Conservation (phyloP, 2,113 vertebrate genomes). For the Sander lucioperca region DNA sequence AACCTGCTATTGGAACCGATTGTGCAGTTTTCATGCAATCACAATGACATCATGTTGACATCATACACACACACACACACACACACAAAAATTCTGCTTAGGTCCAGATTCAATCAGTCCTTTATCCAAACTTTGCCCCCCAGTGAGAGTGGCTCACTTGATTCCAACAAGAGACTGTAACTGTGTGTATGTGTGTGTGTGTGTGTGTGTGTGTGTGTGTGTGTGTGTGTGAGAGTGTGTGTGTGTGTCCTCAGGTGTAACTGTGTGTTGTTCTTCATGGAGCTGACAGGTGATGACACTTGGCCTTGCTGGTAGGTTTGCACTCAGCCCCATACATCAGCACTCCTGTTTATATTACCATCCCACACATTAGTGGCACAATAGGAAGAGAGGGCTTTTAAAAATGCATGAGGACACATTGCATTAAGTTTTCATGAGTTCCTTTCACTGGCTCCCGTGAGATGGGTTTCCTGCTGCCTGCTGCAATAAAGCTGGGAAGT, state of each 20-base stretch:
- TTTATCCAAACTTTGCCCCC: not conserved
- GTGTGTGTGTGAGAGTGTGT: not conserved
- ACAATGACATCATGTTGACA: too few species aligned
- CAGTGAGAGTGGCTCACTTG: constrained; percentile 2
- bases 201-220: not conserved
- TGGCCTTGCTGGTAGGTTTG: constrained; percentile 30
- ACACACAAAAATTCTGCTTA: constrained; percentile 28
- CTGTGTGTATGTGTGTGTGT: not conserved
- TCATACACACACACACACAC: too few species aligned
- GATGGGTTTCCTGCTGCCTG: constrained; percentile 49
- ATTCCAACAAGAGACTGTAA: constrained; percentile 17
- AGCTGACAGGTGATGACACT: constrained; percentile 42
- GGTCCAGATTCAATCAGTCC: constrained; percentile 12
- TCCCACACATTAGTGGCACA: constrained; percentile 55
- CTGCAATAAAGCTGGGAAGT: constrained; percentile 42
- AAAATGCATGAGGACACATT: constrained; percentile 74
- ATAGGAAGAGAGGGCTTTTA: constrained; percentile 53
- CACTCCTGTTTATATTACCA: constrained; percentile 44
- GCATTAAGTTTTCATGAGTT: constrained; percentile 79
- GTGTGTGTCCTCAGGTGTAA: constrained; percentile 22
- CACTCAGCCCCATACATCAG: constrained; percentile 40
- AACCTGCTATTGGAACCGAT: not conserved
- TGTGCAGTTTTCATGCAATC: not conserved
- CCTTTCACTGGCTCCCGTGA: constrained; percentile 52
- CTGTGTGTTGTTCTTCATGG: constrained; percentile 10